Percentiles rank a stretch among this genome's conserved stretches.
These are phyloP conservation scores for Cuculus canorus DNA, from an alignment of 2,797 vertebrate genomes.

Conservation along the genomic window DNA sequence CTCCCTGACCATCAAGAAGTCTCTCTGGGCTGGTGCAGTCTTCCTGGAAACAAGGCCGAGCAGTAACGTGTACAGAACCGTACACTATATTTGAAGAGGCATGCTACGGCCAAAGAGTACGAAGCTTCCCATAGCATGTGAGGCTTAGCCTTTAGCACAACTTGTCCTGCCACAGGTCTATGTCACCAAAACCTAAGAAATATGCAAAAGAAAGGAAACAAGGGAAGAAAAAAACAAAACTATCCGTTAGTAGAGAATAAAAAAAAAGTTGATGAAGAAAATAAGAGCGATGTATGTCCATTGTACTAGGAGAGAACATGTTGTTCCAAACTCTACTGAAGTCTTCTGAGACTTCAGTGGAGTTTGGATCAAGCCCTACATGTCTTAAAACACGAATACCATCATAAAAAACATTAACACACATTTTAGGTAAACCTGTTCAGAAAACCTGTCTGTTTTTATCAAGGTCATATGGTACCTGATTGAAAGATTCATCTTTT, in stretches of 20 bases:
- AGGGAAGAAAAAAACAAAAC: constrained; percentile 69
- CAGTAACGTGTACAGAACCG: constrained; percentile 54
- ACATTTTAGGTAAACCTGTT: background rate
- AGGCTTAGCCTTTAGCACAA: constrained; percentile 70
- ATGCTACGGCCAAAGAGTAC: constrained; percentile 68
- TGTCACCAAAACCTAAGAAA: constrained; percentile 69
- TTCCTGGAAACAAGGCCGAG: constrained; percentile 78
- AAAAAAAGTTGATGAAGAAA: constrained; percentile 40
- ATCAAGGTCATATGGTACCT: background rate
- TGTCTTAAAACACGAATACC: background rate
- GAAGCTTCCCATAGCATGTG: constrained; percentile 42
- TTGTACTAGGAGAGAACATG: constrained; percentile 43
- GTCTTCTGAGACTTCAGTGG: background rate
- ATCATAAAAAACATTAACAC: background rate
- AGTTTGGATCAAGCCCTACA: background rate
- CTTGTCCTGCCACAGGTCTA: constrained; percentile 71
- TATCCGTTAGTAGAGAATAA: constrained; percentile 69
- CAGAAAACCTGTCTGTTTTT: background rate
- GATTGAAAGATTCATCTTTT: background rate
- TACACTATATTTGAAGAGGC: constrained; percentile 51
- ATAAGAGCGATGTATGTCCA: constrained; percentile 14
- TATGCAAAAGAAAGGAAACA: constrained; percentile 58
- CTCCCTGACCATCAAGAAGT: constrained; percentile 52
- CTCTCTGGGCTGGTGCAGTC: constrained; percentile 37
- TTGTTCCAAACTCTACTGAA: background rate